These are phyloP conservation scores for Xenops minutus DNA, from an alignment of 2,797 vertebrate species.

Conservation along the genomic window DNA sequence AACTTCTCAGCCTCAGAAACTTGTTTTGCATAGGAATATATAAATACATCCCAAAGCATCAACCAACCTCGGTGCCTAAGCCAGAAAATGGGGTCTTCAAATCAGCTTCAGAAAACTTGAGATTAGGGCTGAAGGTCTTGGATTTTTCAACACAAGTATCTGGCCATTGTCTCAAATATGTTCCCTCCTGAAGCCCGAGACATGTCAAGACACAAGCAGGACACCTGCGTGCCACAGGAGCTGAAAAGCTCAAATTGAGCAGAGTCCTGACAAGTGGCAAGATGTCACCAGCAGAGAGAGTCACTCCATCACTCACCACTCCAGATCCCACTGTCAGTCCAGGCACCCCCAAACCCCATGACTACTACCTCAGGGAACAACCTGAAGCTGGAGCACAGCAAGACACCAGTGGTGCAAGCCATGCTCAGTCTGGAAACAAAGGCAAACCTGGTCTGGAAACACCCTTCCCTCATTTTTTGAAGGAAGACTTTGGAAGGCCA, in stretches of 20 bases:
- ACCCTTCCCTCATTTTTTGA: not conserved
- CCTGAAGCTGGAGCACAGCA: not conserved
- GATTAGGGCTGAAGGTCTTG: not conserved
- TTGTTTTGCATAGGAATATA: not conserved
- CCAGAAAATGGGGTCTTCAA: not conserved
- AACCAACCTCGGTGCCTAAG: not conserved
- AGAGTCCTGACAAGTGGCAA: accelerated
- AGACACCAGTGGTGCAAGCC: not conserved
- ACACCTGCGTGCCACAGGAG: accelerated
- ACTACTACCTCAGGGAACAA: not conserved
- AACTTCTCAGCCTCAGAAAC: not conserved
- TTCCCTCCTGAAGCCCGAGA: not conserved
- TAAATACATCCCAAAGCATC: not conserved
- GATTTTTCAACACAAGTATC: not conserved
- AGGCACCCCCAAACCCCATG: accelerated
- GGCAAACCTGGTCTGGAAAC: not conserved
- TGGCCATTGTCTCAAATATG: not conserved
- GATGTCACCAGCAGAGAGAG: accelerated
- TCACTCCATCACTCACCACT: not conserved
- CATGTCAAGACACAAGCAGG: not conserved
- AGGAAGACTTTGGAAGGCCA: not conserved
- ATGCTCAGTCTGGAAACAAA: not conserved
- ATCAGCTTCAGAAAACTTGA: not conserved
- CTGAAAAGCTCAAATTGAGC: not conserved
- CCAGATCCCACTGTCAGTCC: not conserved